Evolutionary conservation across 1,140 invertebrate genomes (phyloP).

Genomic region (Drosophila ambigua): DNA sequence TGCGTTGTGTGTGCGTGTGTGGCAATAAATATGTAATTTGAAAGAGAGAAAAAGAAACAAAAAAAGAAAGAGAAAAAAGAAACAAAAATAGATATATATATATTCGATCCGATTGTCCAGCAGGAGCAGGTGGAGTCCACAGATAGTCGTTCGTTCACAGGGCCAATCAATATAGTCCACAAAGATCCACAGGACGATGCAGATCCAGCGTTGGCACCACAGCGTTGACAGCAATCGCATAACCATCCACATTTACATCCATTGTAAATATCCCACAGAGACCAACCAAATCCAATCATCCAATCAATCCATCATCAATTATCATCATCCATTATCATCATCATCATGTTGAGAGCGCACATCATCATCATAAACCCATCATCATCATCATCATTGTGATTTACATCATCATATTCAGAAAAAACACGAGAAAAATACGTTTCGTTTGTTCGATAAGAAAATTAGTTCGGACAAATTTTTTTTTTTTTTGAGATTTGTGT

Average conservation of each 20-base stretch:
- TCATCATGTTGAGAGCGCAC: constrained; percentile 77
- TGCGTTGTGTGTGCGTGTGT: constrained; percentile 69
- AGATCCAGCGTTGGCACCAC: constrained; percentile 77
- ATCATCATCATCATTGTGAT: constrained; percentile 80
- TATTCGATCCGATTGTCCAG: constrained; percentile 9
- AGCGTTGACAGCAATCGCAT: constrained; percentile 27
- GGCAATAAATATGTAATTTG: constrained; percentile 77
- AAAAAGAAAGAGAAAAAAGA: constrained; percentile 81
- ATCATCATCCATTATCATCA: constrained; percentile 55
- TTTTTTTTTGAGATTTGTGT: constrained; percentile 76
- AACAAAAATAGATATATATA: constrained; percentile 63
- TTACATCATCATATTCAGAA: constrained; percentile 84
- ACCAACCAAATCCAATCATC: constrained; percentile 54
- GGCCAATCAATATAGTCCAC: constrained; percentile 9
- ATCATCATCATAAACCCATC: constrained; percentile 67
- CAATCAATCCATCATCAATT: constrained; percentile 53
- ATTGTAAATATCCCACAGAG: constrained; percentile 42
- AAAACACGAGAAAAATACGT: constrained; percentile 85
- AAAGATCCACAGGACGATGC: neutral
- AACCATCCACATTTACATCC: constrained; percentile 19
- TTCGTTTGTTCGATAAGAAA: constrained; percentile 84
- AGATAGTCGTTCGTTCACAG: too few relatives aligned
- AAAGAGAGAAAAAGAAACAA: constrained; percentile 83
- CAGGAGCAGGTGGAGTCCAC: too few relatives aligned
- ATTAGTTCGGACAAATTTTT: constrained; percentile 84